phyloP scores from a whole-genome alignment of 1,140 invertebrate genomes.

The Cyphomyrmex costatus region DNA sequence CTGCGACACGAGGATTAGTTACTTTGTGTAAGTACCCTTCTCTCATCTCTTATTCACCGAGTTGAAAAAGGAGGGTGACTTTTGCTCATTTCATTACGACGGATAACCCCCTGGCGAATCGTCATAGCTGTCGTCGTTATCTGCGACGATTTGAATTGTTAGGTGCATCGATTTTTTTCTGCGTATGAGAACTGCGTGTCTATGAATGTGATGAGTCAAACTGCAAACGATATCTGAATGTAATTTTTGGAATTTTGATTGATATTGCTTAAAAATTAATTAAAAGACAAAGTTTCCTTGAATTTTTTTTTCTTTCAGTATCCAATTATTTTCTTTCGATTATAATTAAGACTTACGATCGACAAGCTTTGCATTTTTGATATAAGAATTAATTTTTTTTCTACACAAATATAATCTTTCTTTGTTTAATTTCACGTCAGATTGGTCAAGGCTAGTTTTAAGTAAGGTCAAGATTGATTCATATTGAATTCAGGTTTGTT shows the following conservation, averaged over 20 bases:
- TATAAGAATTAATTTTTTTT: neutral
- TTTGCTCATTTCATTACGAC: constrained; percentile 57
- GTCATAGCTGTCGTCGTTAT: constrained; percentile 16
- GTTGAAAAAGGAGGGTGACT: constrained; percentile 62
- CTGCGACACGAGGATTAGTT: constrained; percentile 78
- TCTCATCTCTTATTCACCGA: constrained; percentile 79
- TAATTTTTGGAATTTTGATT: neutral
- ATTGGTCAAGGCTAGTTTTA: neutral
- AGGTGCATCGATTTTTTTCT: neutral
- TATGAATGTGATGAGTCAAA: neutral
- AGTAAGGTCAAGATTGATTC: neutral
- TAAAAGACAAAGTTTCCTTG: neutral
- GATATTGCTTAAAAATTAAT: neutral
- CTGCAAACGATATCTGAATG: neutral
- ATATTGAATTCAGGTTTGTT: neutral
- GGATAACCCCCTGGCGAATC: neutral
- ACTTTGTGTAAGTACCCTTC: constrained; percentile 73
- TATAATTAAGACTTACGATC: neutral
- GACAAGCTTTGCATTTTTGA: neutral
- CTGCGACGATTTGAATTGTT: neutral
- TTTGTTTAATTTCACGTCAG: neutral
- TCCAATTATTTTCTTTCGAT: too few species aligned
- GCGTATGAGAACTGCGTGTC: neutral
- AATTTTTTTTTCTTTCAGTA: neutral
- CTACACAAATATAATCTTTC: neutral